A percentile compares a stretch with the other conserved stretches of the same genome.
phyloP scores from a whole-genome alignment of 2,797 vertebrate species.

The Chelon labrosus region DNA sequence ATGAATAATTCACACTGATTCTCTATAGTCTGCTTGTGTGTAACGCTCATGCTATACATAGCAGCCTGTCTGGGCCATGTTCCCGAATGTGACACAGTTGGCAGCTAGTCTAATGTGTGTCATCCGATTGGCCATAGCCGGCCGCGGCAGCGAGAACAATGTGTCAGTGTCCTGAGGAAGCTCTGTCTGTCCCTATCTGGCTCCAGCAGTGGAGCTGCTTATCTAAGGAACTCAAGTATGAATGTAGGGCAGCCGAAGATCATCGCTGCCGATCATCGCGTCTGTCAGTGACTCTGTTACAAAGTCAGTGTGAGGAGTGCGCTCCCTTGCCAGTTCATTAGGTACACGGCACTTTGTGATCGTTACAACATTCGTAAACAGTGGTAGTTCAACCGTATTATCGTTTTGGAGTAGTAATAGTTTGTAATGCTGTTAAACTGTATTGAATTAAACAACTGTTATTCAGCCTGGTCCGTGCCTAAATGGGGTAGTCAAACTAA shows the following conservation, averaged over 20 bases:
- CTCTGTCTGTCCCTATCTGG: constrained; percentile 36
- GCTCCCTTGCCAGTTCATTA: too few species aligned
- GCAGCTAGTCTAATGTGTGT: constrained; percentile 51
- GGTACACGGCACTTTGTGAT: too few species aligned
- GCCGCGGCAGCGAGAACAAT: constrained; percentile 51
- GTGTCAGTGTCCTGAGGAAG: constrained; percentile 57
- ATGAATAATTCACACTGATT: background rate
- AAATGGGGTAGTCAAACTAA: too few species aligned
- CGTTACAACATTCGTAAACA: too few species aligned
- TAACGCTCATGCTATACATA: constrained; percentile 3
- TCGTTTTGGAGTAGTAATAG: too few species aligned
- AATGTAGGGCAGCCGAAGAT: constrained; percentile 66
- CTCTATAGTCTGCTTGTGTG: constrained; percentile 5
- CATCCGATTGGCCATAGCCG: constrained; percentile 41
- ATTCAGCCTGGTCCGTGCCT: too few species aligned
- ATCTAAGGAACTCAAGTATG: constrained; percentile 52
- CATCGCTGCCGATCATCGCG: constrained; percentile 45
- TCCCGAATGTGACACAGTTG: constrained; percentile 36
- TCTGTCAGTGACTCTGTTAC: constrained; percentile 20
- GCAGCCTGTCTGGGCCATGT: background rate
- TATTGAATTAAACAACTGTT: too few species aligned
- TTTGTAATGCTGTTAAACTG: too few species aligned
- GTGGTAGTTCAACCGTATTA: too few species aligned
- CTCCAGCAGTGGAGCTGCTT: constrained; percentile 52
- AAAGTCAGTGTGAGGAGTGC: background rate